A percentile compares a stretch with the other conserved stretches of the same genome.
Conservation (phyloP, 2,797 vertebrate genomes). For the Cheirogaleus major region DNA sequence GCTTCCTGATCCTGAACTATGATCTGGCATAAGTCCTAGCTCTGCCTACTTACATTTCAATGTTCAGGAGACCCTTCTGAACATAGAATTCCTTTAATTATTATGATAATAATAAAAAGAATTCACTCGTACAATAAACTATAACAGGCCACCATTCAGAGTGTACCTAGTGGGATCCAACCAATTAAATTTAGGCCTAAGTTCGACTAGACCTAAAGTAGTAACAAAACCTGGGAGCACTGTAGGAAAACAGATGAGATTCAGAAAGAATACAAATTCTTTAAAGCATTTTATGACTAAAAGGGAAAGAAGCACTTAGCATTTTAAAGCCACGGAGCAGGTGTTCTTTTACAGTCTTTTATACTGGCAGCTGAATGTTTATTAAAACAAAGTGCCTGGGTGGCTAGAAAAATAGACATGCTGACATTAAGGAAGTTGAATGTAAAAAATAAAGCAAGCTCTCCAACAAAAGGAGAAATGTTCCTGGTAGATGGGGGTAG, state of each 20-base stretch:
- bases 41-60: background rate
- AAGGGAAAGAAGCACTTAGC: background rate
- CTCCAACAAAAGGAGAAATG: background rate
- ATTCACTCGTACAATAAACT: background rate
- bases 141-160: background rate
- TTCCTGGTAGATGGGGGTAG: background rate
- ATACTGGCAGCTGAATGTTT: slow-evolving; percentile 8
- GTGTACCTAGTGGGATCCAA: background rate
- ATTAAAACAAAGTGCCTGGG: slow-evolving; percentile 23
- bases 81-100: background rate
- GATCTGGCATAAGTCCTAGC: slow-evolving; percentile 6
- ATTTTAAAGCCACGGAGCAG: background rate
- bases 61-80: background rate
- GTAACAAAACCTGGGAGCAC: background rate
- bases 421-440: slow-evolving; percentile 30
- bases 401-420: slow-evolving; percentile 40
- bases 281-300: background rate
- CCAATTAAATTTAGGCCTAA: background rate
- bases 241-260: background rate
- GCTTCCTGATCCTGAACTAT: background rate
- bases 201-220: background rate
- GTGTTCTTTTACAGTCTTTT: background rate
- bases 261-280: background rate
- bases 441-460: background rate
- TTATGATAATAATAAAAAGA: background rate